phyloP scores from a whole-genome alignment of 2,888 invertebrate species.

The Macaria notata region DNA sequence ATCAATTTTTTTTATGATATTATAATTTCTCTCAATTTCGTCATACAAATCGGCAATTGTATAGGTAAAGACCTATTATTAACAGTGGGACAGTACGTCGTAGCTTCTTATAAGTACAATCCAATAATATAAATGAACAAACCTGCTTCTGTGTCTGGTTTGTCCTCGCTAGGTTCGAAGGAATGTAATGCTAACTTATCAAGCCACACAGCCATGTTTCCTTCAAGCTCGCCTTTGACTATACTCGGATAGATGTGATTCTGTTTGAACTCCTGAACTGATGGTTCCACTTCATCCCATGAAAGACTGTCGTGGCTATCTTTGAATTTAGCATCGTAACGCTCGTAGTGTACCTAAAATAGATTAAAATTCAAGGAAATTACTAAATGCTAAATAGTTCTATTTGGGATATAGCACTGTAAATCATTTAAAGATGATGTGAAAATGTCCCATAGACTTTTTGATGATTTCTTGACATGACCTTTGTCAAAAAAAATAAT shows the following conservation, averaged over 20 bases:
- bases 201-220: constrained; percentile 90
- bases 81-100: neutral
- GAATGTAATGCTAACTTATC: constrained; percentile 85
- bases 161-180: constrained; percentile 81
- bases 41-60: too few relatives aligned
- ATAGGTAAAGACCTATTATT: too few relatives aligned
- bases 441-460: too few relatives aligned
- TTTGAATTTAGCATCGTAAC: constrained; percentile 94
- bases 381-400: too few relatives aligned
- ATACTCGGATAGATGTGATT: constrained; percentile 91
- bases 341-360: constrained; percentile 91
- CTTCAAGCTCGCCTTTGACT: constrained; percentile 90
- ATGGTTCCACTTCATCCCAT: constrained; percentile 90
- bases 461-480: too few relatives aligned
- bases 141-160: constrained; percentile 26
- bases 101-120: neutral
- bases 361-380: too few relatives aligned
- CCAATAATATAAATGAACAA: constrained; percentile 21
- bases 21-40: too few relatives aligned
- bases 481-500: too few relatives aligned
- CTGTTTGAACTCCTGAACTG: constrained; percentile 89
- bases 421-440: too few relatives aligned
- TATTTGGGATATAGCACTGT: too few relatives aligned
- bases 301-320: constrained; percentile 91
- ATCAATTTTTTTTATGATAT: too few relatives aligned